Evolutionary conservation across 2,113 vertebrate genomes (phyloP).

Genomic region (Jaculus jaculus): DNA sequence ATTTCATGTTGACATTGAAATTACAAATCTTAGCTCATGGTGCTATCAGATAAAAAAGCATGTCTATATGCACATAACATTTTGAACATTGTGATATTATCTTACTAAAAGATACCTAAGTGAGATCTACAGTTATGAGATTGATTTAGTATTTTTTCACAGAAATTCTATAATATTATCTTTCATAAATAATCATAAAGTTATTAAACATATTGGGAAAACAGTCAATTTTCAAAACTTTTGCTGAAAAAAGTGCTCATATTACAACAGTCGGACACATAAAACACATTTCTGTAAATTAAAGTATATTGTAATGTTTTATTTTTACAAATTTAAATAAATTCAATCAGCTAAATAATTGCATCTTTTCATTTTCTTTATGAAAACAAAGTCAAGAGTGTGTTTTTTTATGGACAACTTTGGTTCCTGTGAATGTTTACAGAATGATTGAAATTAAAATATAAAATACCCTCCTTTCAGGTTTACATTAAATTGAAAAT

Average conservation of each 20-base stretch:
- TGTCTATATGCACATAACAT: background rate
- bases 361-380: background rate
- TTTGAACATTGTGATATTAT: background rate
- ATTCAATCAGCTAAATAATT: background rate
- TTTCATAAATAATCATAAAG: slow-evolving; percentile 17
- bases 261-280: background rate
- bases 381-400: background rate
- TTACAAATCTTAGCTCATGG: slow-evolving; percentile 4
- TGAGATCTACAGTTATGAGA: background rate
- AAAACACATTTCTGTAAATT: background rate
- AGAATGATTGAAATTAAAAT: background rate
- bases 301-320: background rate
- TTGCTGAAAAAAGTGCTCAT: background rate
- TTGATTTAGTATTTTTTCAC: background rate
- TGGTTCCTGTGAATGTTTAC: background rate
- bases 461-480: background rate
- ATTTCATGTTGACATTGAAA: slow-evolving; percentile 39
- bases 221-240: background rate
- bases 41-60: background rate
- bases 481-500: background rate
- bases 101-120: background rate
- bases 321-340: background rate
- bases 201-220: slow-evolving; percentile 9
- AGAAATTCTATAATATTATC: background rate
- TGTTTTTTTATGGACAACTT: background rate